Conservation (phyloP, 2,113 vertebrate species). For the Emydura subglobosa region DNA sequence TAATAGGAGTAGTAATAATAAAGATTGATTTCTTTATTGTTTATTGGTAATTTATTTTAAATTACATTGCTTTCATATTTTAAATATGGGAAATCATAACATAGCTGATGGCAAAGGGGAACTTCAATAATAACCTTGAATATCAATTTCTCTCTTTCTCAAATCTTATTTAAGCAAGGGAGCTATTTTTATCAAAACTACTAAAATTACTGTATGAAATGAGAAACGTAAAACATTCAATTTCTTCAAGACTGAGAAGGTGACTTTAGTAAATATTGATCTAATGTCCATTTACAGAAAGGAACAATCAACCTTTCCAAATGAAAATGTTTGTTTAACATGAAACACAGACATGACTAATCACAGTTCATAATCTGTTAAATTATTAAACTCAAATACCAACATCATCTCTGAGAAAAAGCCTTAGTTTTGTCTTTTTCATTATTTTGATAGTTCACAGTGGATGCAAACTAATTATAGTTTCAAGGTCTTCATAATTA, state of each 20-base stretch:
- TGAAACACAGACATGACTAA: constrained; percentile 26
- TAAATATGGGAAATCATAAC: constrained; percentile 7
- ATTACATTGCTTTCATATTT: neutral
- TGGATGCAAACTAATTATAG: constrained; percentile 53
- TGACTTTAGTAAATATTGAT: constrained; percentile 16
- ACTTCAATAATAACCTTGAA: constrained; percentile 27
- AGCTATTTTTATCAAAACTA: constrained; percentile 9
- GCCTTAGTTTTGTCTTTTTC: neutral
- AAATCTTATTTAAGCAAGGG: neutral
- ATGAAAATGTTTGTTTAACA: constrained; percentile 28
- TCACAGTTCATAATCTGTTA: constrained; percentile 31
- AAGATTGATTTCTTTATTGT: neutral
- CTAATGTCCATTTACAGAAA: constrained; percentile 6
- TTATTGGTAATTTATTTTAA: neutral
- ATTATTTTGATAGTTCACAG: constrained; percentile 39
- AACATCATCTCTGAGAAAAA: constrained; percentile 8
- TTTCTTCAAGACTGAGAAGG: neutral
- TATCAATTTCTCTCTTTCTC: neutral
- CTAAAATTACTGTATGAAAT: constrained; percentile 14
- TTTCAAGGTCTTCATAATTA: constrained; percentile 59
- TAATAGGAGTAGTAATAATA: neutral
- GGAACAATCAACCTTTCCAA: constrained; percentile 22
- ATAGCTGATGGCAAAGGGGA: neutral
- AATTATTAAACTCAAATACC: constrained; percentile 27
- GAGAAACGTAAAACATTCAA: neutral